Evolutionary conservation across 2,113 vertebrate species (phyloP).

Genomic region (Falcunculus frontatus): DNA sequence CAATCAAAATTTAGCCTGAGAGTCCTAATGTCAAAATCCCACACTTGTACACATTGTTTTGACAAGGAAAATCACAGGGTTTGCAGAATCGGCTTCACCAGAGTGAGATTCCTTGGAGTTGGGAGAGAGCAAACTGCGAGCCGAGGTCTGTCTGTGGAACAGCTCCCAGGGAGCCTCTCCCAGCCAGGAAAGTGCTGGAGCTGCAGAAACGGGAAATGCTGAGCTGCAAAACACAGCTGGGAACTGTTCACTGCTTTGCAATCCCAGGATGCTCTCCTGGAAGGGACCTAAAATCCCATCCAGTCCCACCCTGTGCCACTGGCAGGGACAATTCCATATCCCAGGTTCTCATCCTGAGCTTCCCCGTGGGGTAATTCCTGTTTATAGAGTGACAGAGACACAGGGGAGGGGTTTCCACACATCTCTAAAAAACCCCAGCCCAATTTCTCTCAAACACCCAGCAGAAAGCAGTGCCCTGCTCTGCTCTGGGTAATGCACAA

Average conservation of each 20-base stretch:
- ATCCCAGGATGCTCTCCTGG: neutral
- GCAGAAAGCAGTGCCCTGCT: neutral
- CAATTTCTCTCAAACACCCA: rapidly evolving
- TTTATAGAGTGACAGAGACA: rapidly evolving
- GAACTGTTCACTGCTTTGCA: rapidly evolving
- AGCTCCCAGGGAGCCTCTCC: neutral
- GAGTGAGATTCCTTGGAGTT: neutral
- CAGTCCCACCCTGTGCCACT: neutral
- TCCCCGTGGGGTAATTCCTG: rapidly evolving
- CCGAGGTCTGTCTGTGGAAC: rapidly evolving
- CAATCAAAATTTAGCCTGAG: neutral
- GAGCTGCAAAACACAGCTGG: neutral
- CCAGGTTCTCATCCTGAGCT: too few relatives aligned
- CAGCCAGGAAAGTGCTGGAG: neutral
- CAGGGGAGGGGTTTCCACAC: neutral
- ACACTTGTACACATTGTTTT: neutral
- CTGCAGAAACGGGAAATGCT: neutral
- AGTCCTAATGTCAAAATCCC: neutral
- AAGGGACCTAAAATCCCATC: neutral
- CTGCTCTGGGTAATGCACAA: too few relatives aligned
- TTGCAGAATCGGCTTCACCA: neutral
- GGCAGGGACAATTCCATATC: neutral
- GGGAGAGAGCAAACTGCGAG: neutral
- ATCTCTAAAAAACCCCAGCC: rapidly evolving
- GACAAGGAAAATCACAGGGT: neutral